A percentile compares a stretch with the other conserved stretches of the same genome.
Evolutionary conservation across 2,113 vertebrate genomes (phyloP).

Genomic region (Bubalus kerabau): DNA sequence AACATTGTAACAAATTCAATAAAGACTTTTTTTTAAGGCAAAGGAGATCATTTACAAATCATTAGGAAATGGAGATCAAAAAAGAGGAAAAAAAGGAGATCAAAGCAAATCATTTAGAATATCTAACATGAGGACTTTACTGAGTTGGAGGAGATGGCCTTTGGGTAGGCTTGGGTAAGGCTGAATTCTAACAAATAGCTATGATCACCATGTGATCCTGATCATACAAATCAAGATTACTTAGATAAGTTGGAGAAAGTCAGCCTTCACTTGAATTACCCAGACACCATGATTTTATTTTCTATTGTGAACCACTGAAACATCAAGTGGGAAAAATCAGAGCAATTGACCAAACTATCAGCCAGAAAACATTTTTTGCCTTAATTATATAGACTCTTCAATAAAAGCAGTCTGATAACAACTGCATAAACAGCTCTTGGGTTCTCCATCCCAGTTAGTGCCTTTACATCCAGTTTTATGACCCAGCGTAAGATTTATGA

Average conservation of each 20-base stretch:
- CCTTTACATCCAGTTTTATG: neutral
- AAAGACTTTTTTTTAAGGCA: neutral
- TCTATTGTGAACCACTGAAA: neutral
- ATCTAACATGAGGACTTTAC: neutral
- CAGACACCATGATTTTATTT: neutral
- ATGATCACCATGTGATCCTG: neutral
- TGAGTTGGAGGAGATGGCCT: neutral
- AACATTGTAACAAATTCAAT: neutral
- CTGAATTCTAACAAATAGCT: neutral
- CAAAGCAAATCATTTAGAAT: neutral
- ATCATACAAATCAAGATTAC: neutral
- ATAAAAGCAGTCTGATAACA: neutral
- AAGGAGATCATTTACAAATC: neutral
- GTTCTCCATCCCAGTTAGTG: neutral
- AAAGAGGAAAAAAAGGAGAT: neutral
- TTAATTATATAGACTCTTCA: neutral
- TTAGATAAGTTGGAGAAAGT: neutral
- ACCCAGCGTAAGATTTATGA: neutral
- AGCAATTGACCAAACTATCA: neutral
- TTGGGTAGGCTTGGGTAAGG: neutral
- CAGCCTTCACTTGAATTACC: neutral
- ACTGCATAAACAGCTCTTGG: neutral
- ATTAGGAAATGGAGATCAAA: neutral
- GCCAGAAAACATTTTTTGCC: neutral
- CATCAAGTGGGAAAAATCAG: neutral